These are phyloP conservation scores for Tachysurus fulvidraco DNA, from an alignment of 2,113 vertebrate species.

Conservation along the genomic window DNA sequence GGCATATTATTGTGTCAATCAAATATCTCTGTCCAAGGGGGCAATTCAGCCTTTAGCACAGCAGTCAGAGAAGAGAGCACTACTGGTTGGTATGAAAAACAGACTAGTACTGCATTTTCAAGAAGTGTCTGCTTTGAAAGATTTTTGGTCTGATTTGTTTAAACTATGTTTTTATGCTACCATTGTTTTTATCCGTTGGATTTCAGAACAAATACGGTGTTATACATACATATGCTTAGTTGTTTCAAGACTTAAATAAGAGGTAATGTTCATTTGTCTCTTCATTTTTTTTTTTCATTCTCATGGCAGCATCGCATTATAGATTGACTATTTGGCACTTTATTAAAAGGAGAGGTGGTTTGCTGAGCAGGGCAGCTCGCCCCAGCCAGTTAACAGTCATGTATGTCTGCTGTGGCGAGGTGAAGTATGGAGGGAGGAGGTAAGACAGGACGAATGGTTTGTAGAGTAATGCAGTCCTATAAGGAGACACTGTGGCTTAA, in stretches of 20 bases:
- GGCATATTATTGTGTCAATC: constrained; percentile 74
- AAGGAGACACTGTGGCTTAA: constrained; percentile 61
- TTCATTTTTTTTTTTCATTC: constrained; percentile 60
- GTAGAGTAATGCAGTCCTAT: constrained; percentile 39
- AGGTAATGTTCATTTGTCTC: constrained; percentile 74
- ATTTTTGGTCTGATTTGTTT: constrained; percentile 66
- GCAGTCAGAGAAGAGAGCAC: constrained; percentile 66
- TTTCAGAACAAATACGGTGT: constrained; percentile 58
- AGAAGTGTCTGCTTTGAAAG: constrained; percentile 55
- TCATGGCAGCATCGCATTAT: constrained; percentile 74
- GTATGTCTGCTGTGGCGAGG: constrained; percentile 71
- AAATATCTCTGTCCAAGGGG: constrained; percentile 64
- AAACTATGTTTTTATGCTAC: constrained; percentile 55
- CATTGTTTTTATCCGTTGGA: constrained; percentile 52
- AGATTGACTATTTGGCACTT: constrained; percentile 80
- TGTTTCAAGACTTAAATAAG: constrained; percentile 73
- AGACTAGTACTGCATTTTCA: constrained; percentile 58
- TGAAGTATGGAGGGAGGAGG: constrained; percentile 58
- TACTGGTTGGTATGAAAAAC: constrained; percentile 65
- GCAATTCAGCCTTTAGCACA: constrained; percentile 63
- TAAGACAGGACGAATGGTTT: constrained; percentile 30
- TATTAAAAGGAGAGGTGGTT: constrained; percentile 74
- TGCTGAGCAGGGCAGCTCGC: constrained; percentile 64
- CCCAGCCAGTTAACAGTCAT: constrained; percentile 79
- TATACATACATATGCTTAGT: constrained; percentile 67